Percentiles rank a stretch among this genome's conserved stretches.
These are phyloP conservation scores for Copsychus sechellarum DNA, from an alignment of 2,113 vertebrate species.

Conservation along the genomic window DNA sequence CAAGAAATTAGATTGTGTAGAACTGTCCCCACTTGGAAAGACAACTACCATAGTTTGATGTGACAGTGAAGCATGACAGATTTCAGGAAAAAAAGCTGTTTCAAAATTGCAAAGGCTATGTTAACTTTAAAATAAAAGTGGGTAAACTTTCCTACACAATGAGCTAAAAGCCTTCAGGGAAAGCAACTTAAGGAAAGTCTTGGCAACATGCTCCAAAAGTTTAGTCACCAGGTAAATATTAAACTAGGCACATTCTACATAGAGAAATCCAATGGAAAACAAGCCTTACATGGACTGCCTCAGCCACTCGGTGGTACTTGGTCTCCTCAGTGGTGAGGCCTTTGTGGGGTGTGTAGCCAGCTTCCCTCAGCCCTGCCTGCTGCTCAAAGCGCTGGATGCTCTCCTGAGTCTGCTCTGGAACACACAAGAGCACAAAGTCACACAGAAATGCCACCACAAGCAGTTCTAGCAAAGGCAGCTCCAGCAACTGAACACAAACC, in stretches of 20 bases:
- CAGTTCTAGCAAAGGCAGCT: not conserved
- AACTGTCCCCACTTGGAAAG: not conserved
- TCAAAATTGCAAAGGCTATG: not conserved
- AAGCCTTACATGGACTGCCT: slow-evolving; percentile 86
- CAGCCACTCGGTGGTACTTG: slow-evolving; percentile 84
- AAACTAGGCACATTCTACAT: not conserved
- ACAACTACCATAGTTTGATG: not conserved
- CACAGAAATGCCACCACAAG: not conserved
- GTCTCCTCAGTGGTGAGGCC: slow-evolving; percentile 91
- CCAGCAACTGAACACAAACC: not conserved
- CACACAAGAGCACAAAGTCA: slow-evolving; percentile 15
- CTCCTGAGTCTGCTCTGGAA: slow-evolving; percentile 90
- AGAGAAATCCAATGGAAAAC: not conserved
- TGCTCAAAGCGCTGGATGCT: slow-evolving; percentile 92
- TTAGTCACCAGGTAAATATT: not conserved
- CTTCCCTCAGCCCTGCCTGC: slow-evolving; percentile 89
- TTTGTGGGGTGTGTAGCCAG: slow-evolving; percentile 90
- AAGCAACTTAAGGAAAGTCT: not conserved
- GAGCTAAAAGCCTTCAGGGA: not conserved
- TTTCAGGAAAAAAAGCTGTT: not conserved
- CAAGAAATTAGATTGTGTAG: not conserved
- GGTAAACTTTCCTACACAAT: not conserved
- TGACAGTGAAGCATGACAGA: not conserved
- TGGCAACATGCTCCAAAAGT: not conserved
- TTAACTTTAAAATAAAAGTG: not conserved